Conservation (phyloP, 2,888 invertebrate species). For the Sericinus montela region DNA sequence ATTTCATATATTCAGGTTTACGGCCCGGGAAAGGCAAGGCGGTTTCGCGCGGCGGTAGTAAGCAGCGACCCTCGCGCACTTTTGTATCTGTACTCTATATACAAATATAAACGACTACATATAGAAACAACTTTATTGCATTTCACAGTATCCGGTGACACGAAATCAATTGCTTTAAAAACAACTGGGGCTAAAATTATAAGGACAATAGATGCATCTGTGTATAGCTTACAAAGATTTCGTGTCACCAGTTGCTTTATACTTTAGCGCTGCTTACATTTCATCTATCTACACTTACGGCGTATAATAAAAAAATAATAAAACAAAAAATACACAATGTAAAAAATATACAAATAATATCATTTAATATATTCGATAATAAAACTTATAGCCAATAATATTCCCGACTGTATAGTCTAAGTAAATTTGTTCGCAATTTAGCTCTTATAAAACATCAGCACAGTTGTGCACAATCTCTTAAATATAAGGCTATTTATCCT, state of each 20-base stretch:
- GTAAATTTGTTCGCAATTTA: neutral
- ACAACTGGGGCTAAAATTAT: no score
- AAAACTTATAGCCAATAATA: neutral
- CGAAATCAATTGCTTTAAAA: neutral
- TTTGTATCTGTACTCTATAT: conserved; percentile 5
- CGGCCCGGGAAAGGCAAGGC: neutral
- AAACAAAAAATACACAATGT: neutral
- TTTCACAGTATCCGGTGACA: neutral
- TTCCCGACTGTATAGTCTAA: neutral
- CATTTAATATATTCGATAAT: neutral
- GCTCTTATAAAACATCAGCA: neutral
- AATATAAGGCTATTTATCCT: no score
- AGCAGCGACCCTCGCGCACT: conserved; percentile 4
- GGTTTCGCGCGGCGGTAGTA: neutral
- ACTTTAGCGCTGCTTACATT: neutral
- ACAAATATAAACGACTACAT: neutral
- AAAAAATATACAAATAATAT: conserved; percentile 1
- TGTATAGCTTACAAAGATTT: neutral
- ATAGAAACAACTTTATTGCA: neutral
- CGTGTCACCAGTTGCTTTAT: neutral
- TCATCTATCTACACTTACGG: neutral
- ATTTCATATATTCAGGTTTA: no score
- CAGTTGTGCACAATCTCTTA: no score
- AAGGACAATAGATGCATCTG: neutral
- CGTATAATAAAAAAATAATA: neutral